Base-by-base conservation (phyloP, 2,113 vertebrate genomes). In the Pseudois nayaur region DNA sequence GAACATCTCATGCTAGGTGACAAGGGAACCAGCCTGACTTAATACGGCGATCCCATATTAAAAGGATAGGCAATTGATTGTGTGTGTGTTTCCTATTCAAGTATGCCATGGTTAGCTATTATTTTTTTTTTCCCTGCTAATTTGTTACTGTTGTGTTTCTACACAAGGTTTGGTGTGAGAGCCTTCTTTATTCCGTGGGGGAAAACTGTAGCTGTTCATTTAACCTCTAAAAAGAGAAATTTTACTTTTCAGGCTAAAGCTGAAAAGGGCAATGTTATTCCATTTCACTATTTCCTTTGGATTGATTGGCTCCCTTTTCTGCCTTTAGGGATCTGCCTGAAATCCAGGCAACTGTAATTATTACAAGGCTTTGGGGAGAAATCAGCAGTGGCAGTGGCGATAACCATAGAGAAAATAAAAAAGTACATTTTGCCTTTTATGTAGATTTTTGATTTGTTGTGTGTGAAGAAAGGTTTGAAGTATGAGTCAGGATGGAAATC, bases 361-460 rank as follows among this genome's bases (percentile, higher is more conserved):
- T 98, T 98, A 98, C 91, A 98, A 98, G 94, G 97, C 98, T 98
- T 97, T 98, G 97, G 98, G 98, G 98, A 98, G 96, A 98, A 98
- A 98, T 98, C 98, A 97, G 97, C 97, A 96, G 87, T 98, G 98
- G 98, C 97, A 97, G 89, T 92, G 97, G 89, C 82, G 57, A 97
- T 97, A 98, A 99, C 98, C 98, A 97, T 98, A 98, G 54, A 98
- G 98, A 98, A 99, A 99, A 98, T 98, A 98, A 99, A 23, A 23
- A 99, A 99, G 98, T 96, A 98, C 82, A 96, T 94, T 97, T 98
- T 98, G 95, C 86, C 40, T 98, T 93, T 99, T 96, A 98, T 98
- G 97, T 87, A 94, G 94, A 81, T 97, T 98, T 98, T 98, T 97
- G 97, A 98, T 98, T 97, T 94, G 85, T 85, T 98, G 64, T 59